Evolutionary conservation across 2,888 invertebrate genomes (phyloP).

Genomic region (Elysia crispata): DNA sequence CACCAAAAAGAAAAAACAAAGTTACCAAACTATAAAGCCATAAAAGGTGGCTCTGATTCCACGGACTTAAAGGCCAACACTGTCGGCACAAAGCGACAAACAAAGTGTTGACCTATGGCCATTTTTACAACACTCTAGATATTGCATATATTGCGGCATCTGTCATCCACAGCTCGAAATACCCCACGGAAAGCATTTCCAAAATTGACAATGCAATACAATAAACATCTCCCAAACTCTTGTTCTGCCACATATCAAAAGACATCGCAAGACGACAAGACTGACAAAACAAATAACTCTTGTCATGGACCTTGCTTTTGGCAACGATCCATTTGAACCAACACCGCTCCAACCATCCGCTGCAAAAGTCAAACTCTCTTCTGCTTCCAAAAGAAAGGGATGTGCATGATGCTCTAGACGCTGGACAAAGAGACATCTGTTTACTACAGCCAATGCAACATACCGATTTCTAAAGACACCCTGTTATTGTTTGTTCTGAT

Average conservation of each 20-base stretch:
- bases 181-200: conserved; percentile 30
- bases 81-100: conserved; percentile 25
- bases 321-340: conserved; percentile 14
- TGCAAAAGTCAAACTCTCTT: background rate
- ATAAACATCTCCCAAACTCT: background rate
- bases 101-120: conserved; percentile 27
- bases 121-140: conserved; percentile 47
- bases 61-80: conserved; percentile 48
- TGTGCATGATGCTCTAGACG: conserved; percentile 11
- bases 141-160: conserved; percentile 53
- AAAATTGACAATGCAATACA: background rate
- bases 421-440: background rate
- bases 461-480: conserved; percentile 18
- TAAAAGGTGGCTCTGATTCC: conserved; percentile 52
- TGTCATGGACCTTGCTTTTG: conserved; percentile 12
- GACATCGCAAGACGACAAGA: background rate
- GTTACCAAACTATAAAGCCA: too few relatives aligned
- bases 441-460: conserved; percentile 18
- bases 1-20: too few relatives aligned
- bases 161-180: conserved; percentile 1
- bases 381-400: conserved; percentile 15
- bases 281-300: background rate
- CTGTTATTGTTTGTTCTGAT: background rate
- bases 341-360: background rate
- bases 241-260: background rate